Evolutionary conservation across 2,113 vertebrate genomes (phyloP).

Genomic region (Urocynchramus pylzowi): DNA sequence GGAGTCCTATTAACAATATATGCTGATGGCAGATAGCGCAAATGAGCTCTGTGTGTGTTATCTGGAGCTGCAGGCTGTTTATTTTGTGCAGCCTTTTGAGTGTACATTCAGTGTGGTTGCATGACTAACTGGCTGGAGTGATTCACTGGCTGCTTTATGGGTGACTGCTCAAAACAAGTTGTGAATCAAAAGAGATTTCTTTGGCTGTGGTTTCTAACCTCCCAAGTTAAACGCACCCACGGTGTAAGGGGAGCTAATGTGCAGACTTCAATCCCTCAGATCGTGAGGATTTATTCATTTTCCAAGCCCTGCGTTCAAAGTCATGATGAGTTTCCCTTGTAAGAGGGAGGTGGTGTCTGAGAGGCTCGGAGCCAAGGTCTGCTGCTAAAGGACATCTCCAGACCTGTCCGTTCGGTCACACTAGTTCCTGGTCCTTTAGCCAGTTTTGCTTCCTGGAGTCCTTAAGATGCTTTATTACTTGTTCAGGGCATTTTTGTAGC

Average conservation of each 20-base stretch:
- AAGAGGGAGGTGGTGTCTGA: conserved; percentile 12
- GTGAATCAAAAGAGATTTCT: conserved; percentile 65
- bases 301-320: background rate
- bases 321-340: conserved; percentile 15
- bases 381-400: background rate
- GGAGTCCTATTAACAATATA: conserved; percentile 30
- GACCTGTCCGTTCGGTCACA: background rate
- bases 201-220: conserved; percentile 58
- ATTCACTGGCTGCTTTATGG: conserved; percentile 64
- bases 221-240: conserved; percentile 58
- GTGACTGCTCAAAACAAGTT: conserved; percentile 68
- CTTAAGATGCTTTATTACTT: background rate
- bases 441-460: background rate
- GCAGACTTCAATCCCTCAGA: conserved; percentile 1
- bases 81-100: conserved; percentile 54
- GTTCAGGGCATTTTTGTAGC: background rate
- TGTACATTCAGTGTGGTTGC: conserved; percentile 35
- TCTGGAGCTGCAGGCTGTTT: conserved; percentile 63
- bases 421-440: accelerated
- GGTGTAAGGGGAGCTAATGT: conserved; percentile 49
- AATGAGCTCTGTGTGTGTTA: conserved; percentile 37
- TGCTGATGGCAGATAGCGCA: conserved; percentile 45
- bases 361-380: background rate
- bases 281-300: conserved; percentile 42
- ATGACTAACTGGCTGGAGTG: conserved; percentile 67